Percentiles rank a stretch among this genome's conserved stretches.
phyloP scores from a whole-genome alignment of 2,888 invertebrate species.

The Lucinisca nassula region DNA sequence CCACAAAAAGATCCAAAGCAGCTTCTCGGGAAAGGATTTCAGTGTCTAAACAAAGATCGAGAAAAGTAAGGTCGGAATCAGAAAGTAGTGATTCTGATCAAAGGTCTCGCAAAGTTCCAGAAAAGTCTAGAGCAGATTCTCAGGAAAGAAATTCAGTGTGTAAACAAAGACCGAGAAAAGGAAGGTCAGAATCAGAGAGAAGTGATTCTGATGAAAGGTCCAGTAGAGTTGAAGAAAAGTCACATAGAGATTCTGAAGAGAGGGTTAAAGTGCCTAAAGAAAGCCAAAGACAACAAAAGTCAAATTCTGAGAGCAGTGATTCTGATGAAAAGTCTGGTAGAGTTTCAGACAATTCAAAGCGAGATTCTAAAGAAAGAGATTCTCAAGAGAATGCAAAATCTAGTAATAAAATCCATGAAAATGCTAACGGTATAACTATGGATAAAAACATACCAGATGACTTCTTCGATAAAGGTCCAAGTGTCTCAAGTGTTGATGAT shows the following conservation, averaged over 20 bases:
- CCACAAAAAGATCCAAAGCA: no score
- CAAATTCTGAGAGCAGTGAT: neutral
- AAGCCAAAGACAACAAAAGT: slow-evolving; percentile 23
- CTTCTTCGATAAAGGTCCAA: neutral
- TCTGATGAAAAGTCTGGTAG: neutral
- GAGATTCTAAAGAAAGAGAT: neutral
- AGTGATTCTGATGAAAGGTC: neutral
- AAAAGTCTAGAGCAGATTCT: no score
- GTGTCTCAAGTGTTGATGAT: neutral
- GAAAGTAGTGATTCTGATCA: neutral
- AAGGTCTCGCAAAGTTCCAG: neutral
- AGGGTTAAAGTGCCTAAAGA: neutral
- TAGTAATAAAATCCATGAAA: neutral
- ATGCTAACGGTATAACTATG: neutral
- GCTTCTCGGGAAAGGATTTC: no score
- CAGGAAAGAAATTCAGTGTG: no score
- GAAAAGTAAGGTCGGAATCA: slow-evolving; percentile 6
- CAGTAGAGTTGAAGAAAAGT: no score
- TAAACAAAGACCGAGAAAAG: neutral
- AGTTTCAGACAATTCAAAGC: neutral
- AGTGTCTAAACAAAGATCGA: slow-evolving; percentile 29
- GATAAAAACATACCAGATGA: neutral
- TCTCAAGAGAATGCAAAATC: neutral
- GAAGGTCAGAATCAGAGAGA: neutral
- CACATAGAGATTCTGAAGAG: no score